Evolutionary conservation across 2,113 vertebrate species (phyloP), one percentile per base, ranked within the genome.

Genomic region (Caranx melampygus): DNA sequence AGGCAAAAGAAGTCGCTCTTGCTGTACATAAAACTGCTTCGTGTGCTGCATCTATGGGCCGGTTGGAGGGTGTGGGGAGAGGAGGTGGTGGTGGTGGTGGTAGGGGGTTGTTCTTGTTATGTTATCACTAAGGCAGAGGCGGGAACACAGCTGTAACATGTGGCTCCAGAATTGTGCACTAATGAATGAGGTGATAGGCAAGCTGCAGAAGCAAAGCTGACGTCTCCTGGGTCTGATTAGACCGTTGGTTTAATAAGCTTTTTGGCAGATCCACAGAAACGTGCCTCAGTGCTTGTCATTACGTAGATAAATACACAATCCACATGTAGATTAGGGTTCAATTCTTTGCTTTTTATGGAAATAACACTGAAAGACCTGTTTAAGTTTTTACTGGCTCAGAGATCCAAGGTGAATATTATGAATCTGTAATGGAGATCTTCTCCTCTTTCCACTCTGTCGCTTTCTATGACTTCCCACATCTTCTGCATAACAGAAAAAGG

Each of bases 101-200:
- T 26, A 26, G 26, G 26, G 26, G 26, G 26, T 26, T 26, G 26
- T 33, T 51, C 52, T 16, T 80, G 57, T 72, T 73, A 54, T 66
- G 37, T n/a, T 63, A 40, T 75, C 58, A 11, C 42, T 5, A 44
- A 8, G 6, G 1, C 11, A 55, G 33, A 80, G 52, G 67, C 26
- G 74, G 73, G 47, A 67, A 45, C 78, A 70, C 74, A 77, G 87
- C 81, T 76, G 67, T 31, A 86, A 81, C 85, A 83, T 72, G 90
- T 79, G 78, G 62, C 52, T 4, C 8, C 63, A 67, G 65, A 81
- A 70, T 61, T 21, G 11, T 20, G 65, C 34, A 3, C 59, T 90
- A 88, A 91, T 87, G 75, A 86, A 70, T 26, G 78, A 85, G 72
- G 81, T 86, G 82, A 93, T 31, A 60, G 83, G 67, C 83, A 81